Evolutionary conservation across 2,113 vertebrate species (phyloP).

Genomic region (Apteryx mantelli): DNA sequence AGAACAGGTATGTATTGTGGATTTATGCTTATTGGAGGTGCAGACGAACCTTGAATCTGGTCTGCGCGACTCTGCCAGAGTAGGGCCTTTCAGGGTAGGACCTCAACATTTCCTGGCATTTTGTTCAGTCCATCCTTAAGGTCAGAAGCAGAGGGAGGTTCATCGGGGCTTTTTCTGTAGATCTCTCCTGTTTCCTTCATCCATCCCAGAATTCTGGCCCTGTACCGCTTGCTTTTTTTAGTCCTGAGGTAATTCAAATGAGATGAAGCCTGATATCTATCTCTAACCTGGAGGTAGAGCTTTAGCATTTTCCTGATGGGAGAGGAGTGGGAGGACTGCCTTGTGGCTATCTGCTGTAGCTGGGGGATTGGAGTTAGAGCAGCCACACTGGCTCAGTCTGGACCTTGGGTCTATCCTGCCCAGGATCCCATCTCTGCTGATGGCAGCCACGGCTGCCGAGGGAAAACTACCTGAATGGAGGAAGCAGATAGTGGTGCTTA

Average conservation of each 20-base stretch:
- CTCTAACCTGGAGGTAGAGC: neutral
- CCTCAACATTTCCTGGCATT: neutral
- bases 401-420: neutral
- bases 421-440: neutral
- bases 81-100: neutral
- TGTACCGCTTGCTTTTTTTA: accelerated
- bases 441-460: accelerated
- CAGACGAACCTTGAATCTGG: neutral
- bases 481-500: too few species aligned
- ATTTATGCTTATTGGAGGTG: neutral
- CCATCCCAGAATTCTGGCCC: neutral
- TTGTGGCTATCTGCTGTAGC: neutral
- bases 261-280: neutral
- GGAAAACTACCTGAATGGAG: neutral
- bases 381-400: accelerated
- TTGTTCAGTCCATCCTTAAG: neutral
- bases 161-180: neutral
- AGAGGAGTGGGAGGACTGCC: accelerated
- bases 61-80: neutral
- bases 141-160: neutral
- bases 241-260: neutral
- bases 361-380: neutral
- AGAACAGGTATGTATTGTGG: neutral
- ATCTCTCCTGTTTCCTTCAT: neutral
- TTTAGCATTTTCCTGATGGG: neutral